A percentile compares a stretch with the other conserved stretches of the same genome.
phyloP scores from a whole-genome alignment of 2,888 invertebrate species.

The Neoascia interrupta region DNA sequence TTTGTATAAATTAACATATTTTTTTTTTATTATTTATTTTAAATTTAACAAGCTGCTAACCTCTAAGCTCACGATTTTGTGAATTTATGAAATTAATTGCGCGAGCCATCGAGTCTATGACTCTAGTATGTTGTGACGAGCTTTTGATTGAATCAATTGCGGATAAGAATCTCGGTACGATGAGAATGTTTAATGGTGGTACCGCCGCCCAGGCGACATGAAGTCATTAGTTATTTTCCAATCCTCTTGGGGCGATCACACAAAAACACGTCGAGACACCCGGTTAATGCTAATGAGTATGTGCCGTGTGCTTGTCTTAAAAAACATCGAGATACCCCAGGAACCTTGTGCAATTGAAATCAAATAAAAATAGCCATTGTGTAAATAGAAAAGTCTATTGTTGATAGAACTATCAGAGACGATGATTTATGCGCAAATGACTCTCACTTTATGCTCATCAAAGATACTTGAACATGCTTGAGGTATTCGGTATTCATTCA shows the following conservation, averaged over 20 bases:
- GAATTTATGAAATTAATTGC: slow-evolving; percentile 53
- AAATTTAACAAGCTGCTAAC: slow-evolving; percentile 58
- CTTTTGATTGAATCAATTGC: slow-evolving; percentile 44
- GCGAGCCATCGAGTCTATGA: slow-evolving; percentile 3
- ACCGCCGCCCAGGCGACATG: slow-evolving; percentile 25
- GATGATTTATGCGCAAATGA: slow-evolving; percentile 50
- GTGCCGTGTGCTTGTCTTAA: slow-evolving; percentile 5
- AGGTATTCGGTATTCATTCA: too few species aligned
- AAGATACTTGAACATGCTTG: too few species aligned
- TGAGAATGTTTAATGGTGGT: slow-evolving; percentile 40
- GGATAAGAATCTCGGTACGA: slow-evolving; percentile 20
- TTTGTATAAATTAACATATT: slow-evolving; percentile 39
- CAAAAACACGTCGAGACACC: too few species aligned
- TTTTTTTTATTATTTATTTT: slow-evolving; percentile 28
- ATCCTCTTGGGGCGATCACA: slow-evolving; percentile 31
- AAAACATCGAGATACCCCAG: slow-evolving; percentile 12
- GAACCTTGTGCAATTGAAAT: slow-evolving; percentile 44
- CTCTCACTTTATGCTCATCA: slow-evolving; percentile 15
- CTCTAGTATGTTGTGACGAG: neutral
- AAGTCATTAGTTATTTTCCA: slow-evolving; percentile 55
- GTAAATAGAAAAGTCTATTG: too few species aligned
- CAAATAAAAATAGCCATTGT: slow-evolving; percentile 47
- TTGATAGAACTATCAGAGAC: too few species aligned
- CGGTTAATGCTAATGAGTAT: slow-evolving; percentile 24
- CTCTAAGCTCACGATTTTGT: slow-evolving; percentile 42